Conservation (phyloP, 1,140 invertebrate species). For the Ceratina australensis region DNA sequence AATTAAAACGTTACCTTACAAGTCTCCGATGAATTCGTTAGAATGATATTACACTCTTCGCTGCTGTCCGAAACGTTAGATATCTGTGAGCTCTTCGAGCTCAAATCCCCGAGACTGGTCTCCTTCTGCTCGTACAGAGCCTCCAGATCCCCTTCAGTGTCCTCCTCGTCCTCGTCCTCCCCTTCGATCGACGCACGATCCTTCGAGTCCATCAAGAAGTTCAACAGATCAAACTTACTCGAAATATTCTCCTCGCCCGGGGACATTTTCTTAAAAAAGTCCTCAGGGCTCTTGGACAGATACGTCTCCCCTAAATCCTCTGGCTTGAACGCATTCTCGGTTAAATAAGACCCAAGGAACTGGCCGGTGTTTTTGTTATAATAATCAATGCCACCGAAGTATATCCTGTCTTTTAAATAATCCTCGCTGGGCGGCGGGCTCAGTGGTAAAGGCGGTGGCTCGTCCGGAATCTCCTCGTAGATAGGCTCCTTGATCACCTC, state of each 20-base stretch:
- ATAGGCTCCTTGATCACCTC: constrained; percentile 92
- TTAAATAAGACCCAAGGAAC: constrained; percentile 90
- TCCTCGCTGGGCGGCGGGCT: constrained; percentile 84
- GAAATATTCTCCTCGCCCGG: constrained; percentile 78
- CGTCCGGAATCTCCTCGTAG: constrained; percentile 92
- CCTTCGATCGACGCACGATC: constrained; percentile 81
- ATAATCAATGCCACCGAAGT: constrained; percentile 81
- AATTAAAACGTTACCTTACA: too few species aligned
- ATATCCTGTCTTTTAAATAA: constrained; percentile 72
- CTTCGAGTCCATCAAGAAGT: constrained; percentile 88
- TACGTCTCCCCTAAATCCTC: constrained; percentile 64
- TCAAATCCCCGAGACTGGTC: constrained; percentile 78
- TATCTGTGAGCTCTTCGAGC: constrained; percentile 80
- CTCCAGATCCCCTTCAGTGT: constrained; percentile 75
- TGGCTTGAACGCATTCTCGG: constrained; percentile 85
- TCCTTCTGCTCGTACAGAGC: constrained; percentile 78
- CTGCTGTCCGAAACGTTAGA: constrained; percentile 82
- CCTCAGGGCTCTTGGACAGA: constrained; percentile 68
- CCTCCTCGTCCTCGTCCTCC: constrained; percentile 77
- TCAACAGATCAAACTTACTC: constrained; percentile 93
- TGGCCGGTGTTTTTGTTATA: constrained; percentile 83
- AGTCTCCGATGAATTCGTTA: constrained; percentile 73
- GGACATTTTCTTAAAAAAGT: constrained; percentile 70
- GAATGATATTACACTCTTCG: constrained; percentile 79
- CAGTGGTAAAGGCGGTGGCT: constrained; percentile 87